These are phyloP conservation scores for Craterocephalus amniculus DNA, from an alignment of 2,797 vertebrate genomes.

Conservation along the genomic window DNA sequence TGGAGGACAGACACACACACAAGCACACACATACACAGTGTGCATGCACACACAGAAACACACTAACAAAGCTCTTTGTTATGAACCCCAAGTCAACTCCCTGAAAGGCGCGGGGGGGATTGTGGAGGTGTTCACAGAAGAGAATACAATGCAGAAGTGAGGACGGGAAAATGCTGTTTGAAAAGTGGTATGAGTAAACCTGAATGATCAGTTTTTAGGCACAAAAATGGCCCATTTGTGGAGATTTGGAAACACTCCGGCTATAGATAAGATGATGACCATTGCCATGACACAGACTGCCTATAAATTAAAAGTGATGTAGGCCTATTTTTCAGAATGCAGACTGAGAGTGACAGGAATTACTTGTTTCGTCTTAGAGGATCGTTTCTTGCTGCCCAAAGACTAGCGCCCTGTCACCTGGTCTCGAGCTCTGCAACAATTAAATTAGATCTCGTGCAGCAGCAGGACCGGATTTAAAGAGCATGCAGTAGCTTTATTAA, in stretches of 20 bases:
- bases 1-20: slow-evolving; percentile 19
- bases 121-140: slow-evolving; percentile 52
- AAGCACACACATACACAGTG: slow-evolving; percentile 7
- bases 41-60: slow-evolving; percentile 25
- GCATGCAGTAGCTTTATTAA: slow-evolving; percentile 8
- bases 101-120: slow-evolving; percentile 35
- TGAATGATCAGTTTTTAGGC: not conserved
- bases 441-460: slow-evolving; percentile 14
- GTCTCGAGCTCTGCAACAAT: not conserved
- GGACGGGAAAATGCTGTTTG: slow-evolving; percentile 14
- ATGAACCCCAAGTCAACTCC: slow-evolving; percentile 36
- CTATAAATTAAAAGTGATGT: not conserved
- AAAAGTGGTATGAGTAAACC: slow-evolving; percentile 6
- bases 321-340: not conserved
- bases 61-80: slow-evolving; percentile 51
- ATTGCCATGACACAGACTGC: not conserved
- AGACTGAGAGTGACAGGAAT: not conserved
- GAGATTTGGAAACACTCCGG: not conserved
- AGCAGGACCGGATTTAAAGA: not conserved
- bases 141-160: slow-evolving; percentile 22
- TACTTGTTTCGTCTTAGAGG: too few species aligned
- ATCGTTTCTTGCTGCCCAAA: not conserved
- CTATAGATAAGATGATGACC: too few species aligned
- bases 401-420: not conserved
- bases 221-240: not conserved